These are phyloP conservation scores for Sardina pilchardus DNA, from an alignment of 2,113 vertebrate genomes.

Conservation along the genomic window DNA sequence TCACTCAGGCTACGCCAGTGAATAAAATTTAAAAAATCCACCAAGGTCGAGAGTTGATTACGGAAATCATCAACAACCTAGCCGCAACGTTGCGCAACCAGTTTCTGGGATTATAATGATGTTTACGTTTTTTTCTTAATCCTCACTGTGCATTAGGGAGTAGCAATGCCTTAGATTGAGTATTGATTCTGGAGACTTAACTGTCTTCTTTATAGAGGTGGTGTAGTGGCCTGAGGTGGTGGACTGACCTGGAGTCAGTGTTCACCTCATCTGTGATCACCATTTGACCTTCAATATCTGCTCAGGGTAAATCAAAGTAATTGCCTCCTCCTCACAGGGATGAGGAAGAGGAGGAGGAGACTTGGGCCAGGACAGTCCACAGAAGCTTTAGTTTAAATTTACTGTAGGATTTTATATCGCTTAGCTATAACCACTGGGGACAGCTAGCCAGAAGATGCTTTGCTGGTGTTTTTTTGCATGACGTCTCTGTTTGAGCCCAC, in stretches of 20 bases:
- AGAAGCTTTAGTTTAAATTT: background rate
- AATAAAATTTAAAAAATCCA: background rate
- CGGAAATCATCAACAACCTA: background rate
- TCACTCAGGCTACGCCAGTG: background rate
- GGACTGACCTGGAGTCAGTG: background rate
- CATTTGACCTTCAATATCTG: background rate
- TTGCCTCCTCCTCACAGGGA: background rate
- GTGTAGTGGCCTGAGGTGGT: background rate
- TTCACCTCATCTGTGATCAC: background rate
- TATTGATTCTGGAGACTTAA: constrained; percentile 37
- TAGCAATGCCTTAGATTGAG: background rate
- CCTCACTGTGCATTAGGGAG: background rate
- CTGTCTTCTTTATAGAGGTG: background rate
- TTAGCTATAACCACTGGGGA: background rate
- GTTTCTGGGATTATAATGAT: background rate
- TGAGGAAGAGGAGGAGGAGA: background rate
- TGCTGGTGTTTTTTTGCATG: constrained; percentile 22
- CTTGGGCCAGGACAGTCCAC: background rate
- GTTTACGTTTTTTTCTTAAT: background rate
- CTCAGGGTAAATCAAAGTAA: background rate
- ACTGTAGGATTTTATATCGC: background rate
- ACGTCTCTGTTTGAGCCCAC: background rate
- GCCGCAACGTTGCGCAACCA: background rate
- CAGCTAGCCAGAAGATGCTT: background rate
- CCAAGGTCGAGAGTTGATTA: background rate